phyloP scores from a whole-genome alignment of 2,888 invertebrate genomes.

The Silvanus unidentatus region DNA sequence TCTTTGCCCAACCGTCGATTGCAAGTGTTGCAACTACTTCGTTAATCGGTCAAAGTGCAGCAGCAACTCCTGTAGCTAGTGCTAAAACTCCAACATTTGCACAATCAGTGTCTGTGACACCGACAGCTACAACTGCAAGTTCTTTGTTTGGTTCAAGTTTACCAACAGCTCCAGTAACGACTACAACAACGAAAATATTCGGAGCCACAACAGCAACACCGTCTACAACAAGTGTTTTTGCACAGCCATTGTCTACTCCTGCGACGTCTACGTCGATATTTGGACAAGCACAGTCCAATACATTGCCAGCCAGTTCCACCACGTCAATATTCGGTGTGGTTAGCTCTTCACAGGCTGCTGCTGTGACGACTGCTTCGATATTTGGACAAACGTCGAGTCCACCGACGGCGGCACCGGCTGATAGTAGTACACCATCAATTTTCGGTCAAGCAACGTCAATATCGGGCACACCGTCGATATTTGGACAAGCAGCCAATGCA shows the following conservation, averaged over 20 bases:
- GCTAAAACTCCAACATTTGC: conserved; percentile 3
- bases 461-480: conserved; percentile 1
- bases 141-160: conserved; percentile 27
- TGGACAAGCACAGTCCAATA: neutral
- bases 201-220: conserved; percentile 28
- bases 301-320: neutral
- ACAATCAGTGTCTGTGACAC: conserved; percentile 16
- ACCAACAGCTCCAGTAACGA: conserved; percentile 28
- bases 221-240: conserved; percentile 17
- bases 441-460: conserved; percentile 5
- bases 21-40: conserved; percentile 6
- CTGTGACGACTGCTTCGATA: conserved; percentile 28
- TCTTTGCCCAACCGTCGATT: conserved; percentile 5
- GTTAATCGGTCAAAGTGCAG: conserved; percentile 5
- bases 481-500: conserved; percentile 15
- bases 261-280: neutral
- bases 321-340: neutral
- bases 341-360: conserved; percentile 3
- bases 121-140: conserved; percentile 17
- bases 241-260: neutral
- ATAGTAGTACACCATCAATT: conserved; percentile 16
- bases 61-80: neutral
- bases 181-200: conserved; percentile 21
- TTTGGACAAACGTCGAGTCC: too few relatives aligned
- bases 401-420: conserved; percentile 8